Evolutionary conservation across 1,140 invertebrate genomes (phyloP).

Genomic region (Drosophila littoralis): DNA sequence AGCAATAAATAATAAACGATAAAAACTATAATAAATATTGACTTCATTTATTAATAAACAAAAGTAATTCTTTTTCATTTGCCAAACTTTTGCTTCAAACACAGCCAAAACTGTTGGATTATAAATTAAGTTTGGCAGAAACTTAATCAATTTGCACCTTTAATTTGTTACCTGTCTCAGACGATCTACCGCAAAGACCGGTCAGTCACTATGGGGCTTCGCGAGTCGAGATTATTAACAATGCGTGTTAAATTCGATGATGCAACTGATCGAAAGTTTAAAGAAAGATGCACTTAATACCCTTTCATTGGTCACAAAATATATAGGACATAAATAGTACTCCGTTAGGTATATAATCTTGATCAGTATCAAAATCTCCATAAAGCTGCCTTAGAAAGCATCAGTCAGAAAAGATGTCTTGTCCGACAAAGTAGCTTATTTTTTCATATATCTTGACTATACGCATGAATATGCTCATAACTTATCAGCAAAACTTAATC

Average conservation of each 20-base stretch:
- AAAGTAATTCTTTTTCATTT: background rate
- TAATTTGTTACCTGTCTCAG: constrained; percentile 43
- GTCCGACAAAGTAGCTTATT: too few species aligned
- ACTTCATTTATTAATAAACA: constrained; percentile 16
- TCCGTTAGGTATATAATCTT: too few species aligned
- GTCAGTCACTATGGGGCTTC: constrained; percentile 21
- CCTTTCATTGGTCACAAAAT: too few species aligned
- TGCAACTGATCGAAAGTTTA: constrained; percentile 33
- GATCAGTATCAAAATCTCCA: too few species aligned
- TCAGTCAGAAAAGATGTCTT: too few species aligned
- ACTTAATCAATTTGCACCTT: constrained; percentile 73
- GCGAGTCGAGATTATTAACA: constrained; percentile 51
- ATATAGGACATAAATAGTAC: too few species aligned
- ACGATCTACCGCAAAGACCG: constrained; percentile 16
- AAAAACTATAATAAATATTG: constrained; percentile 9
- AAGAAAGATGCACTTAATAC: background rate
- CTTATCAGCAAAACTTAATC: too few species aligned
- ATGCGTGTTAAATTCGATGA: constrained; percentile 49
- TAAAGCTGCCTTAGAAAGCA: too few species aligned
- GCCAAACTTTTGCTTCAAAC: constrained; percentile 13
- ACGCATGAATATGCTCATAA: too few species aligned
- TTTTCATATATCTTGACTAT: too few species aligned
- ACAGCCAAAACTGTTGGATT: constrained; percentile 28
- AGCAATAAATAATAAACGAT: constrained; percentile 17
- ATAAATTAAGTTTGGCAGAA: constrained; percentile 37